Percentiles rank a stretch among this genome's conserved stretches.
Conservation (phyloP, 2,797 vertebrate genomes). For the Fundulus diaphanus region DNA sequence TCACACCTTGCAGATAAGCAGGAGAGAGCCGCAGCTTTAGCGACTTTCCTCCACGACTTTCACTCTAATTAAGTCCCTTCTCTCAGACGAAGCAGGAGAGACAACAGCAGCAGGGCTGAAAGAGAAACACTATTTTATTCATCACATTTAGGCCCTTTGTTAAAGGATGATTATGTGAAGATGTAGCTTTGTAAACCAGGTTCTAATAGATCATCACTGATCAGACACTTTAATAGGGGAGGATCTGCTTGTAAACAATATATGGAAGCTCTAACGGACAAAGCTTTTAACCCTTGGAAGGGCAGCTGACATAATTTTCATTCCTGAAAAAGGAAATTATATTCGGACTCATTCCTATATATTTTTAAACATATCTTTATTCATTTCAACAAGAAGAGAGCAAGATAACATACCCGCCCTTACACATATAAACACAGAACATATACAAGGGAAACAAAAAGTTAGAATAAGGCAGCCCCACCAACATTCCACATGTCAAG, state of each 20-base stretch:
- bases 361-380: too few relatives aligned
- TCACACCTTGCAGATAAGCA: slow-evolving; percentile 68
- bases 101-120: not conserved
- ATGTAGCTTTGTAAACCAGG: not conserved
- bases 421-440: too few relatives aligned
- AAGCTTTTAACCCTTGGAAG: not conserved
- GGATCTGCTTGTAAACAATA: not conserved
- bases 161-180: not conserved
- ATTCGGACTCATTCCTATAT: too few relatives aligned
- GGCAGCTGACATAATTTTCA: too few relatives aligned
- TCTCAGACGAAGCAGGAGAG: slow-evolving; percentile 28
- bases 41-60: slow-evolving; percentile 58
- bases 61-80: slow-evolving; percentile 69
- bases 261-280: not conserved
- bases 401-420: too few relatives aligned
- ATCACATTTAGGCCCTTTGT: not conserved
- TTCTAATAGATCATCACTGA: not conserved
- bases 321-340: too few relatives aligned
- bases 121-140: not conserved
- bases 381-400: too few relatives aligned
- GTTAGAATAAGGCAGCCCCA: too few relatives aligned
- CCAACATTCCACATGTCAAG: too few relatives aligned
- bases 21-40: slow-evolving; percentile 54
- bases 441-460: too few relatives aligned
- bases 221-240: not conserved